These are phyloP conservation scores for Macrosiphum euphorbiae DNA, from an alignment of 2,888 invertebrate genomes.

Conservation along the genomic window DNA sequence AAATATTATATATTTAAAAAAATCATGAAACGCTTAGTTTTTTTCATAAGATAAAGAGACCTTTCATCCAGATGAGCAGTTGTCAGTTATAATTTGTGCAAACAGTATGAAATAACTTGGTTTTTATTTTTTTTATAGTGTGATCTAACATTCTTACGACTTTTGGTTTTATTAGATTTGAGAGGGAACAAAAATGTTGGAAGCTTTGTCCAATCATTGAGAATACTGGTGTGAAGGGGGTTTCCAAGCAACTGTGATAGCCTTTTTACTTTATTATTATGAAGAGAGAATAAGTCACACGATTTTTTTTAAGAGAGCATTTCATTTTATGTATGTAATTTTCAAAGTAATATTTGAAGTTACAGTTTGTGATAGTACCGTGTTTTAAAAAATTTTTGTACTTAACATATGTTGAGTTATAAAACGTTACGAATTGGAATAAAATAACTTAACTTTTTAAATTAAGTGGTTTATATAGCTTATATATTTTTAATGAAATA, in stretches of 20 bases:
- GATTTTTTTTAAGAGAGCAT: background rate
- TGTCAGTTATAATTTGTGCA: background rate
- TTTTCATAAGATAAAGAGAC: background rate
- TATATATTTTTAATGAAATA: background rate
- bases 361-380: background rate
- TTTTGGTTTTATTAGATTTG: conserved; percentile 18
- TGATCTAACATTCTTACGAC: background rate
- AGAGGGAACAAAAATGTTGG: background rate
- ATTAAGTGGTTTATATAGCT: background rate
- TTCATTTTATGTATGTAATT: background rate
- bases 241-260: background rate
- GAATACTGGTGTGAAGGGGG: background rate
- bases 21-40: background rate
- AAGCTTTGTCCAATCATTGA: conserved; percentile 25
- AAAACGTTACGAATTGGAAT: background rate
- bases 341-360: background rate
- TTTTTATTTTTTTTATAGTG: conserved; percentile 19
- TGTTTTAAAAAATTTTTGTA: background rate
- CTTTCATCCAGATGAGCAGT: background rate
- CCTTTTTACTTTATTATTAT: conserved; percentile 30
- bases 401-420: background rate
- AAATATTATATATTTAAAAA: background rate
- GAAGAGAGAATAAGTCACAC: background rate
- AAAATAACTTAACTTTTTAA: no score
- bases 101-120: background rate